Evolutionary conservation across 2,888 invertebrate genomes (phyloP).

Genomic region (Gibbula magus): DNA sequence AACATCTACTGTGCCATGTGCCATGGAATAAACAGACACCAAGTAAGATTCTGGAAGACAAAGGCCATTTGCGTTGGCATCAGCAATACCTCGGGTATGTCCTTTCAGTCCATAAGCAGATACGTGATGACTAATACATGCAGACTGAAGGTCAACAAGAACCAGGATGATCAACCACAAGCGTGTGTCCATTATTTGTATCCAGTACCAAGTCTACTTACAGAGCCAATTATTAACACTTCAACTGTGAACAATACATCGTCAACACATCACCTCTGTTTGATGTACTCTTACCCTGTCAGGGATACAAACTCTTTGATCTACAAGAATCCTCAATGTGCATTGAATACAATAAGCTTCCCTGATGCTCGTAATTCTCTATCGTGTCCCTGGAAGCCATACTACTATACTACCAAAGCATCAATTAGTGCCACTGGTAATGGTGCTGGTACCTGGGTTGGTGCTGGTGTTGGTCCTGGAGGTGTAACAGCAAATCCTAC

Average conservation of each 20-base stretch:
- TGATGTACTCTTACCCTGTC: not conserved
- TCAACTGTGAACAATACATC: no score
- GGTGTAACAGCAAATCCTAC: no score
- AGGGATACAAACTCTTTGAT: not conserved
- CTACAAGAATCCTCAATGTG: not conserved
- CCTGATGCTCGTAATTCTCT: no score
- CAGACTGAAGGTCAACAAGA: not conserved
- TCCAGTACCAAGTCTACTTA: no score
- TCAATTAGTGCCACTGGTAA: no score
- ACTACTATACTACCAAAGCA: no score
- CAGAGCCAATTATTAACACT: no score
- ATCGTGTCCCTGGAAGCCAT: no score
- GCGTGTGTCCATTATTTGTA: no score
- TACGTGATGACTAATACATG: not conserved
- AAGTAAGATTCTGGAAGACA: not conserved
- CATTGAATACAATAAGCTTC: not conserved
- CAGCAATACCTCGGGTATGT: not conserved
- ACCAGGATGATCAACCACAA: not conserved
- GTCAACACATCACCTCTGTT: not conserved
- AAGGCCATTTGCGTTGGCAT: not conserved
- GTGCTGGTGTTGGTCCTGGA: no score
- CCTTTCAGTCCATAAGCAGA: not conserved
- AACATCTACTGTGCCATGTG: slow-evolving; percentile 28
- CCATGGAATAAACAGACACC: not conserved
- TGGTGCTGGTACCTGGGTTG: no score